phyloP scores from a whole-genome alignment of 2,888 invertebrate species.

The Abrostola tripartita region DNA sequence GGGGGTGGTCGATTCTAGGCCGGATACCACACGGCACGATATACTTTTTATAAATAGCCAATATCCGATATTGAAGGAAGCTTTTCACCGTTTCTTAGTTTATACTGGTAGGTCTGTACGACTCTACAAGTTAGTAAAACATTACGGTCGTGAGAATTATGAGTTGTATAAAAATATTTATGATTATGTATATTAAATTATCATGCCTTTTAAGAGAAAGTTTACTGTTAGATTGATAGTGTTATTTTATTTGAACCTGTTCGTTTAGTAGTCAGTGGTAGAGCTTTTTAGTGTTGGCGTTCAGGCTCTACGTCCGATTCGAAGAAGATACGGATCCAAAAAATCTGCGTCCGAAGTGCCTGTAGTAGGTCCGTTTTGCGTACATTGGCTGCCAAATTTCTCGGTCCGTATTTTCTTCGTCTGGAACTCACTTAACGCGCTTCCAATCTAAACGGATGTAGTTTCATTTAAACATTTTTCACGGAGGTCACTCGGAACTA shows the following conservation, averaged over 20 bases:
- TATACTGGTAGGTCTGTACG: neutral
- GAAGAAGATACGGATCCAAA: too few relatives aligned
- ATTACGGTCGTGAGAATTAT: conserved; percentile 29
- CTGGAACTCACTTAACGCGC: too few relatives aligned
- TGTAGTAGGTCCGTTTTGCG: too few relatives aligned
- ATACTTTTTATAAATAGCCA: conserved; percentile 17
- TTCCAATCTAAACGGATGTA: too few relatives aligned
- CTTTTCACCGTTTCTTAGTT: conserved; percentile 8
- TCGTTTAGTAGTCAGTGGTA: neutral
- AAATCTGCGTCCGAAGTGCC: too few relatives aligned
- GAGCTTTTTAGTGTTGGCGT: neutral
- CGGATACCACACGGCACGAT: too few relatives aligned
- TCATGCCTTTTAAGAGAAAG: conserved; percentile 19
- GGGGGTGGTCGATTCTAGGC: too few relatives aligned
- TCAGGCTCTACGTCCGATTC: too few relatives aligned
- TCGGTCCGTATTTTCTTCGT: too few relatives aligned
- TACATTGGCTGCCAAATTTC: too few relatives aligned
- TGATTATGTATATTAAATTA: conserved; percentile 30
- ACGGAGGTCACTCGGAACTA: too few relatives aligned
- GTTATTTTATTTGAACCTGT: conserved; percentile 17
- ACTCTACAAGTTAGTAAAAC: conserved; percentile 20
- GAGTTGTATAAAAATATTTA: conserved; percentile 36
- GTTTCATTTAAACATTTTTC: too few relatives aligned
- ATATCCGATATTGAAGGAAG: conserved; percentile 10
- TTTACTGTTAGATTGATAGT: conserved; percentile 31